Evolutionary conservation across 2,113 vertebrate species (phyloP), one percentile per base, ranked within the genome.

Genomic region (Hiodon tergisus): DNA sequence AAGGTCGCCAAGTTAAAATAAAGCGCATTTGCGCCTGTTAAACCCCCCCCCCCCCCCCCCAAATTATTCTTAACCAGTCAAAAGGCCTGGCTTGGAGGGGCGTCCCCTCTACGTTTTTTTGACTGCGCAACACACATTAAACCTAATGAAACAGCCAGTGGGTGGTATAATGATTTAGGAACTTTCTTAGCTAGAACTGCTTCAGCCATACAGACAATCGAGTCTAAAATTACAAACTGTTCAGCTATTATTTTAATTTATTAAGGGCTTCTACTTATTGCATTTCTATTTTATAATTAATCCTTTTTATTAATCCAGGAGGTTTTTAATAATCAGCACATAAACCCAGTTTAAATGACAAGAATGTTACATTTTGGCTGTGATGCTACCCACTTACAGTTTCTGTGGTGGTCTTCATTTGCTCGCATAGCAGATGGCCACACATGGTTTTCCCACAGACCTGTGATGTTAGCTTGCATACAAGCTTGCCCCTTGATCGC

Each of bases 1-100:
- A n/a, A n/a, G n/a, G n/a, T n/a, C n/a, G n/a, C n/a, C n/a, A n/a
- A n/a, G n/a, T n/a, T n/a, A n/a, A n/a, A n/a, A n/a, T n/a, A n/a
- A n/a, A n/a, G n/a, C n/a, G n/a, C n/a, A n/a, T n/a, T n/a, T n/a
- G 50, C 73, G 58, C 63, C 58, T 13, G 46, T 72, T 76, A 76
- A 75, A 63, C 71, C 2, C 31, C 31, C 31, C 31, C 31, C 31
- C 68, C 71, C 2, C 31, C 31, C 31, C 31, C 31, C 31, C 31
- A 31, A 31, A 31, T 31, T 31, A 31, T 31, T 31, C 31, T 31
- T 31, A 31, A 31, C 31, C 31, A 31, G 31, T 31, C 31, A 31
- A 31, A 31, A 31, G 31, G 31, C 31, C 31, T 31, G 31, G 31
- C 31, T 31, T 31, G 31, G 31, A 31, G 31, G 31, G 31, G 31